A percentile compares a stretch with the other conserved stretches of the same genome.
Evolutionary conservation across 2,113 vertebrate genomes (phyloP).

Genomic region (Manacus vitellinus): DNA sequence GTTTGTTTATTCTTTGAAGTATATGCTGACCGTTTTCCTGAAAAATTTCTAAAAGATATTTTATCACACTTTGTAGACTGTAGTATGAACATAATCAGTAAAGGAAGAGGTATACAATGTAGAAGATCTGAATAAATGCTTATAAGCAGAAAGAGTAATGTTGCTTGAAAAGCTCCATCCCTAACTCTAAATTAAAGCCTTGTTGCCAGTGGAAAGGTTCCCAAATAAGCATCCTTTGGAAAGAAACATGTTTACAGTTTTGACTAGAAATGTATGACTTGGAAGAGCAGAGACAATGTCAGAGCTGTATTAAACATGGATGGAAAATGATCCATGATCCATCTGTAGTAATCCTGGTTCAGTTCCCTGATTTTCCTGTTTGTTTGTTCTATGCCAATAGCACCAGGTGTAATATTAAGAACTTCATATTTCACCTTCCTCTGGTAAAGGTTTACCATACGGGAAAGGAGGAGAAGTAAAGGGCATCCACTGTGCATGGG

Average conservation of each 20-base stretch:
- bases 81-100: not conserved
- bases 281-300: not conserved
- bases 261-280: not conserved
- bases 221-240: not conserved
- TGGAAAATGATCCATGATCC: not conserved
- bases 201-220: not conserved
- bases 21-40: not conserved
- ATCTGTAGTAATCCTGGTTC: not conserved
- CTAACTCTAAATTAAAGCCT: not conserved
- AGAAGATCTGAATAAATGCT: not conserved
- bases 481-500: rapidly evolving
- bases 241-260: not conserved
- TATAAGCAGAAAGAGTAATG: not conserved
- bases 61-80: not conserved
- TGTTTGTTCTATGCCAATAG: not conserved
- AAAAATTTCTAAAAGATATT: not conserved
- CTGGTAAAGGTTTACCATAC: not conserved
- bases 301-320: not conserved
- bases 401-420: not conserved
- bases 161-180: not conserved
- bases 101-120: not conserved
- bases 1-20: not conserved
- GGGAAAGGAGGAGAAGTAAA: not conserved
- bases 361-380: not conserved
- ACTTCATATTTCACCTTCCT: not conserved